Base-by-base conservation (phyloP, 2,113 vertebrate genomes). In the Hoplias malabaricus region DNA sequence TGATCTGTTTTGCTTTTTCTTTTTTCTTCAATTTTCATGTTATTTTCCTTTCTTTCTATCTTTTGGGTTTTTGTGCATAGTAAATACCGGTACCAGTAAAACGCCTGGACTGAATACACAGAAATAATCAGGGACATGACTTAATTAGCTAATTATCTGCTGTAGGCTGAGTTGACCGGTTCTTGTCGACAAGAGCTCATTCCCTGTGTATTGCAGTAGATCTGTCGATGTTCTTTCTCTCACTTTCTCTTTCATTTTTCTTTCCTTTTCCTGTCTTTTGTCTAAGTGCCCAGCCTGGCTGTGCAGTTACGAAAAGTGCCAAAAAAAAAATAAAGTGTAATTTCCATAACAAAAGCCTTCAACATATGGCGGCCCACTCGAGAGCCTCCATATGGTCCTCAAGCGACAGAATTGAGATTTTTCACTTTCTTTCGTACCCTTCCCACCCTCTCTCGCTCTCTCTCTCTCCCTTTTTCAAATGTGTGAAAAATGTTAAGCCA, bases 291-390 rank as follows among this genome's bases (percentile, higher is more conserved):
- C 89, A 88, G 89, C 90, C 90, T 86, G 91, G 88, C 92, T 93
- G 91, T 83, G 88, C 90, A 89, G 88, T 89, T 90, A 92, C 70
- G 77, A 91, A 82, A 93, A 92, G 92, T 93, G 93, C 93, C 93
- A 93, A 93, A 93, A 93, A 93, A 93, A 93, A 82, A 84, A 50
- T 68, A 76, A 77, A 92, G 88, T 91, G 88, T 90, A 87, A 93
- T 93, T 93, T 93, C 91, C 93, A 93, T 93, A 87, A 93, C 92
- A 93, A 93, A 93, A 93, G 93, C 92, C 92, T 93, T 92, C 89
- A 90, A 90, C 93, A 92, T 91, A 92, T 93, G 93, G 92, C 87
- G 82, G 92, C 89, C 91, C 89, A 87, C 90, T 90, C 85, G 87
- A 87, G 90, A 90, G 88, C 88, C 87, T 87, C 92, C 92, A 93